These are phyloP conservation scores for Helicoverpa assulta DNA, from an alignment of 2,888 invertebrate genomes.

Conservation along the genomic window DNA sequence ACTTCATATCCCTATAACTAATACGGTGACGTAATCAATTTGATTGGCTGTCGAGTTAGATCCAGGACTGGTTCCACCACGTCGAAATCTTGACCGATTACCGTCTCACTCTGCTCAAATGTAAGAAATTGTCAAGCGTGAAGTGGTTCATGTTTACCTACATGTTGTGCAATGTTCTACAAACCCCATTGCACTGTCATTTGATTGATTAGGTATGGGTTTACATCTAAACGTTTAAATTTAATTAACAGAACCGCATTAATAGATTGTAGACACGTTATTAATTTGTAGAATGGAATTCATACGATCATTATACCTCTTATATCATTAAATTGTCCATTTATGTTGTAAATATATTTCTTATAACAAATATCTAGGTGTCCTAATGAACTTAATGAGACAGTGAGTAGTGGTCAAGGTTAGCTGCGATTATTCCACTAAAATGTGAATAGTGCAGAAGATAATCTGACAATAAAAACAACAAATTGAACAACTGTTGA, in stretches of 20 bases:
- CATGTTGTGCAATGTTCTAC: conserved; percentile 58
- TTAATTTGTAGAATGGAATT: conserved; percentile 32
- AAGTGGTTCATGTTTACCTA: conserved; percentile 34
- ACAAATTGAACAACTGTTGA: conserved; percentile 13
- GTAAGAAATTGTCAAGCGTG: conserved; percentile 62
- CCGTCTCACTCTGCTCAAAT: conserved; percentile 56
- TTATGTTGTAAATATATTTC: conserved; percentile 23
- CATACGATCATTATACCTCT: conserved; percentile 19
- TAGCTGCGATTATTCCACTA: too few species aligned
- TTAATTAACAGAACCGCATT: conserved; percentile 31
- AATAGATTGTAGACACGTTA: not conserved
- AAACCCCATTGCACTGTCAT: conserved; percentile 51
- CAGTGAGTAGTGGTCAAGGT: conserved; percentile 4
- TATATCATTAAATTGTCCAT: conserved; percentile 41
- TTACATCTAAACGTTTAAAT: conserved; percentile 25
- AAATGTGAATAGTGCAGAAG: too few species aligned
- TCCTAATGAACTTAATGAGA: not conserved
- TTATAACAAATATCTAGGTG: conserved; percentile 7
- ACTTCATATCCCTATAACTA: conserved; percentile 71
- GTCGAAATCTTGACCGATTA: conserved; percentile 70
- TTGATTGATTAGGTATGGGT: conserved; percentile 50
- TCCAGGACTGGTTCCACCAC: conserved; percentile 70
- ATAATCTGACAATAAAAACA: not conserved
- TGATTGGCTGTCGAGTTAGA: conserved; percentile 67
- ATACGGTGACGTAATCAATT: conserved; percentile 68